Evolutionary conservation across 1,140 invertebrate species (phyloP).

Genomic region (Phymastichus coffea): DNA sequence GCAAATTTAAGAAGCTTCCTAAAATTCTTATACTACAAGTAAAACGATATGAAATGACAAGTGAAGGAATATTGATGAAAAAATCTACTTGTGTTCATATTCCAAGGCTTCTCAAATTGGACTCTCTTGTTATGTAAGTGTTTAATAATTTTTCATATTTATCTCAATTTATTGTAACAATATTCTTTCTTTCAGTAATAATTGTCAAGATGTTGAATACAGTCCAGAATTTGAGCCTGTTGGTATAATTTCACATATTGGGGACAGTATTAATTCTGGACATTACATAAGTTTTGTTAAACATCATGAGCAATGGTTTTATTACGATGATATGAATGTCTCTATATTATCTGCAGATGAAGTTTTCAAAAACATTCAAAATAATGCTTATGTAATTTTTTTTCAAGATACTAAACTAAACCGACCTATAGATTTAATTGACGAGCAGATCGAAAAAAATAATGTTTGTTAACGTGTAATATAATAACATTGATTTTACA

Average conservation of each 20-base stretch:
- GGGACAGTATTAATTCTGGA: conserved; percentile 45
- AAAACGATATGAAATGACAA: conserved; percentile 43
- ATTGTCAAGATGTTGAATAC: conserved; percentile 22
- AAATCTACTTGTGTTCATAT: conserved; percentile 42
- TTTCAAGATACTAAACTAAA: conserved; percentile 37
- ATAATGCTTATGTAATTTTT: conserved; percentile 45
- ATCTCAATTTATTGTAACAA: neutral
- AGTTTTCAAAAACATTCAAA: conserved; percentile 41
- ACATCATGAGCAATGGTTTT: conserved; percentile 44
- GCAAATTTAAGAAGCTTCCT: conserved; percentile 40
- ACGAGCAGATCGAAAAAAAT: conserved; percentile 14
- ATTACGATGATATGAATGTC: conserved; percentile 46
- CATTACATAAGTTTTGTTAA: conserved; percentile 49
- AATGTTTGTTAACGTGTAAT: conserved; percentile 16
- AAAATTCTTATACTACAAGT: conserved; percentile 46
- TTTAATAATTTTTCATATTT: neutral
- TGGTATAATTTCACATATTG: conserved; percentile 46
- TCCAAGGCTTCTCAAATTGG: conserved; percentile 36
- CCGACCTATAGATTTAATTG: conserved; percentile 1
- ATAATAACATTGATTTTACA: neutral
- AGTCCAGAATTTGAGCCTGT: conserved; percentile 39
- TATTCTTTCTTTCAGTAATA: conserved; percentile 29
- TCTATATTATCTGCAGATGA: conserved; percentile 40
- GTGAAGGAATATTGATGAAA: conserved; percentile 41
- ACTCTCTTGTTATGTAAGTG: conserved; percentile 40